A percentile compares a stretch with the other conserved stretches of the same genome.
phyloP scores from a whole-genome alignment of 1,140 invertebrate genomes.

The Riptortus pedestris region DNA sequence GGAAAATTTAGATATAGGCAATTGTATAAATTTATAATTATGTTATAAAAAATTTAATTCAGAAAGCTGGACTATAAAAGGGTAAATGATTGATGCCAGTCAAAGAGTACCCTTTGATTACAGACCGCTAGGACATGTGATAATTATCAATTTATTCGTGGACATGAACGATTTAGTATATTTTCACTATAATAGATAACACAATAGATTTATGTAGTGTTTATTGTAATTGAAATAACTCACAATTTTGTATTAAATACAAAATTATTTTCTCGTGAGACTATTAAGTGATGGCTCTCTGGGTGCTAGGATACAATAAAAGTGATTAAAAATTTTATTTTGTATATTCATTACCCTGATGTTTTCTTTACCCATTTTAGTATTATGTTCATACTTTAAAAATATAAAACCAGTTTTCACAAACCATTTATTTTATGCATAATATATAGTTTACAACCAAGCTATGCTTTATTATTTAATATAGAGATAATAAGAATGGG shows the following conservation, averaged over 20 bases:
- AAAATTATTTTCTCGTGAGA: conserved; percentile 13
- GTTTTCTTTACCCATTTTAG: not conserved
- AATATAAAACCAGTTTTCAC: not conserved
- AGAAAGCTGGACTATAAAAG: conserved; percentile 12
- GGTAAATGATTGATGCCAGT: conserved; percentile 14
- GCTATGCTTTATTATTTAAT: conserved; percentile 1
- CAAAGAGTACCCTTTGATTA: not conserved
- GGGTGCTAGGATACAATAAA: conserved; percentile 17
- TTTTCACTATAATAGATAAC: conserved; percentile 15
- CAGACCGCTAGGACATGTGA: conserved; percentile 7
- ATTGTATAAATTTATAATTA: conserved; percentile 19
- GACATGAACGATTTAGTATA: conserved; percentile 10
- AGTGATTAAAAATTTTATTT: conserved; percentile 4
- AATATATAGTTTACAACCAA: conserved; percentile 7
- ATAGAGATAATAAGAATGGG: conserved; percentile 1
- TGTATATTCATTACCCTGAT: conserved; percentile 7
- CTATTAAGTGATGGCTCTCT: conserved; percentile 7
- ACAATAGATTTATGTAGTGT: conserved; percentile 10
- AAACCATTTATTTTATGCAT: not conserved
- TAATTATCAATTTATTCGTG: conserved; percentile 9
- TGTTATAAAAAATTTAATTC: not conserved
- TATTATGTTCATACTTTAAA: not conserved
- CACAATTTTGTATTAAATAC: conserved; percentile 14
- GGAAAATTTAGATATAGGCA: conserved; percentile 19
- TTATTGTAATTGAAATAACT: conserved; percentile 4